Evolutionary conservation across 2,888 invertebrate species (phyloP).

Genomic region (Drosophila stalkeri): DNA sequence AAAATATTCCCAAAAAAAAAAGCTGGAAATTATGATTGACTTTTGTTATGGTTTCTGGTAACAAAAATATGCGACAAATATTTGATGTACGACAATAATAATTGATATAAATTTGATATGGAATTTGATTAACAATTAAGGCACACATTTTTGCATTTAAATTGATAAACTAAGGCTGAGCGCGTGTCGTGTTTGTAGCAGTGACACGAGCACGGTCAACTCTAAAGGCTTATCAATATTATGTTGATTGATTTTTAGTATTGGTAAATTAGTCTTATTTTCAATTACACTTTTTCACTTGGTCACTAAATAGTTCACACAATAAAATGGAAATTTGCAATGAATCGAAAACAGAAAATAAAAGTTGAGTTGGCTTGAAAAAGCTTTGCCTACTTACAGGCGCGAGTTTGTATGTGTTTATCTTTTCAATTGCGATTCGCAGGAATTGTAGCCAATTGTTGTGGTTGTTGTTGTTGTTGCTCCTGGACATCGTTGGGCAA

Average conservation of each 20-base stretch:
- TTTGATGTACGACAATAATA: background rate
- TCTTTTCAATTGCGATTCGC: slow-evolving; percentile 26
- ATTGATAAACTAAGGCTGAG: slow-evolving; percentile 1
- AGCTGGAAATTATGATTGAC: slow-evolving; percentile 27
- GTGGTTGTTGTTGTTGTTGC: slow-evolving; percentile 21
- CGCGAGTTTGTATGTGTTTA: slow-evolving; percentile 17
- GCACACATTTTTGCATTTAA: background rate
- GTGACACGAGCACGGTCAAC: slow-evolving; percentile 9
- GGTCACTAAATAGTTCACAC: background rate
- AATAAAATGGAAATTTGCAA: background rate
- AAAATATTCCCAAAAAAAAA: background rate
- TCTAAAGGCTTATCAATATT: background rate
- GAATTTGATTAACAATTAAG: background rate
- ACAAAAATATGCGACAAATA: slow-evolving; percentile 12
- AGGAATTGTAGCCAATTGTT: slow-evolving; percentile 23
- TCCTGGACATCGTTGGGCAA: slow-evolving; percentile 19
- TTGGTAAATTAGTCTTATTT: no score
- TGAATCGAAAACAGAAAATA: background rate
- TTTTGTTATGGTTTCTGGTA: slow-evolving; percentile 3
- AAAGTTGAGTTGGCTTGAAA: slow-evolving; percentile 11
- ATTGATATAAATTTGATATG: slow-evolving; percentile 6
- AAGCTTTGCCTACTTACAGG: slow-evolving; percentile 65
- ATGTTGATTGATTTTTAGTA: background rate
- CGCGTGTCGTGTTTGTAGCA: slow-evolving; percentile 5
- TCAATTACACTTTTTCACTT: background rate